Base-by-base conservation (phyloP, 2,113 vertebrate genomes). In the Oncorhynchus kisutch region DNA sequence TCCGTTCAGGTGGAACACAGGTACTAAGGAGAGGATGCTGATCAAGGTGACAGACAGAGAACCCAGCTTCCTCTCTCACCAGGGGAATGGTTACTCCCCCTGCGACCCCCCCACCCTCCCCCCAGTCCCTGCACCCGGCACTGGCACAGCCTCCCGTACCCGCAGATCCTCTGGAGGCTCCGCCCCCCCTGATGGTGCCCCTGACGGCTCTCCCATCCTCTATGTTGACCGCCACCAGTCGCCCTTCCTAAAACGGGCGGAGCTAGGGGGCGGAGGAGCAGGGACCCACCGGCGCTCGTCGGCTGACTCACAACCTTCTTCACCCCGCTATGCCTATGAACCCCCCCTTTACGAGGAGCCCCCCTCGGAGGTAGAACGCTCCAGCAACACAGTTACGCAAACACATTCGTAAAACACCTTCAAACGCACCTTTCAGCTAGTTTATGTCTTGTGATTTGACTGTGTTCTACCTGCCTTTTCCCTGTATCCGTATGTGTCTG, bases 21-120 rank as follows among this genome's bases (percentile, higher is more conserved):
- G 97, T 59, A 95, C 95, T 64, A 98, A 96, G 89, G 97, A 98
- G 75, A 90, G 96, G 68, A 97, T 98, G 96, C 92, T 99, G 78
- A 98, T 99, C 84, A 99, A 98, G 84, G 97, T 98, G 79, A 96
- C 97, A 0, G 97, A 98, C 82, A 91, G 97, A 0, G 97, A 99
- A 88, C 96, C 97, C 78, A 97, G 97, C 91, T 99, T 97, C 86
- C 90, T 98, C 57, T 77, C 95, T 34, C 95, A 96, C 70, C 96
- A 98, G 82, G 97, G 96, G 67, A 99, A 99, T 0, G 96, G 96
- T 65, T 97, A 93, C 74, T 25, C 91, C 0, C 81, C 90, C 0
- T 90, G 90, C 67, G 92, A 92, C n/a, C 95, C 27, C 78, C 94
- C 49, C 89, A 93, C 4, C 78, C 94, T 5, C 94, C 93, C 13